Percentiles rank a stretch among this genome's conserved stretches.
Evolutionary conservation across 2,113 vertebrate genomes (phyloP).

Genomic region (Gobius niger): DNA sequence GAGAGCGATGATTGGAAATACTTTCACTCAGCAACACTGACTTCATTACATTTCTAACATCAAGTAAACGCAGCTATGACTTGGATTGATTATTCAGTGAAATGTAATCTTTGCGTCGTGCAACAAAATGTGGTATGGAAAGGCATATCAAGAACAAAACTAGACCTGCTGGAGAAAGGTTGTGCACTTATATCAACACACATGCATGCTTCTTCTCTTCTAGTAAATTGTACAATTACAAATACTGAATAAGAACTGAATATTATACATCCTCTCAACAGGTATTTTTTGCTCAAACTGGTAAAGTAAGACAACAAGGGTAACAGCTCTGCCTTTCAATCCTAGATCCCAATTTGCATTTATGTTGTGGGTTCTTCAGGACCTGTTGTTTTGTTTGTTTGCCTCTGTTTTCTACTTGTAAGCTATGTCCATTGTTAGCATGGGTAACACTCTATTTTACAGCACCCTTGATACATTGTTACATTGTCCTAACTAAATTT

Average conservation of each 20-base stretch:
- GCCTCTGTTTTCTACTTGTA: conserved; percentile 20
- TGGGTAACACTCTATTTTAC: no score
- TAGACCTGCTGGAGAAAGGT: conserved; percentile 25
- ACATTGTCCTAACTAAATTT: no score
- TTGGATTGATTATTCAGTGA: conserved; percentile 43
- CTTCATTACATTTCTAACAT: conserved; percentile 37
- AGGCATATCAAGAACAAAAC: conserved; percentile 14
- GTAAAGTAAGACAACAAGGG: no score
- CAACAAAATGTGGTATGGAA: conserved; percentile 1
- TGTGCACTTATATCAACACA: conserved; percentile 14
- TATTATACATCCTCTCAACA: no score
- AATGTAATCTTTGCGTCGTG: conserved; percentile 17
- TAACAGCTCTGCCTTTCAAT: conserved; percentile 33
- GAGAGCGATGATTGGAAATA: conserved; percentile 36
- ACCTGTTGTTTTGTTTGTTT: not conserved
- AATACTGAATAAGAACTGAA: no score
- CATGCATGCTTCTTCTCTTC: conserved; percentile 27
- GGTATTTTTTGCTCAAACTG: no score
- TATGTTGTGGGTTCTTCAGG: conserved; percentile 15
- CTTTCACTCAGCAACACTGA: conserved; percentile 20
- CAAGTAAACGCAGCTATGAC: conserved; percentile 35
- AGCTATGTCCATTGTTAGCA: conserved; percentile 3
- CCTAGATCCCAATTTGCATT: conserved; percentile 35
- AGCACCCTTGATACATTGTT: no score
- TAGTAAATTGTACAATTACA: conserved; percentile 27